Base-by-base conservation (phyloP, 2,888 invertebrate genomes). In the Halocaridina rubra region DNA sequence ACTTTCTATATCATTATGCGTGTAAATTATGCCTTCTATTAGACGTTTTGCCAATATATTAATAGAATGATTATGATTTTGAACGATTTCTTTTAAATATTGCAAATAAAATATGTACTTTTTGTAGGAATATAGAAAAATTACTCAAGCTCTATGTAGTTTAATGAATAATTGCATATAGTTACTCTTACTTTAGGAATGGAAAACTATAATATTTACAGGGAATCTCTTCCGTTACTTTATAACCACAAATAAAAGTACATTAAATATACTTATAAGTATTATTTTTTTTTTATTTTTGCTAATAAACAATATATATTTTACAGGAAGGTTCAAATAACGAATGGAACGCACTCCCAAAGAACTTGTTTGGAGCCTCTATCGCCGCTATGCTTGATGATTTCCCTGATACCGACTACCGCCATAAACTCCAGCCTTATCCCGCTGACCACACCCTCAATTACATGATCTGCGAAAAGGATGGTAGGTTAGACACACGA, bases 341-440 rank as follows among this genome's bases (percentile, higher is more conserved):
- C 80, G 86, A 88, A 77, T 88, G 88, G 88, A 88, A 88, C 81
- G 84, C 85, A 46, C 76, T 86, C 10, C 88, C 88, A 57, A 86
- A 84, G 67, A 86, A 80, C 79, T 81, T 87, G 22, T 77, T 71
- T 69, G 88, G 88, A 53, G 86, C 88, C 46, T 87, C 88, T 77
- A 86, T 88, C 59, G 87, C 86, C 13, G 88, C 88, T 22, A 81
- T 88, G 80, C 69, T 88, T 32, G 88, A 88, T 69, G 87, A 87
- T 72, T 78, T 75, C 77, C 79, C 87, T 10, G 86, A 87, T 71
- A 87, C 87, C 59, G 78, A 84, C 19, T 88, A 87, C 87, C 85
- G 81, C 59, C 75, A 88, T 86, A 88, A 88, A 79, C 84, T 88
- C 30, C 88, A 88, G 84, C 85, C 88, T n/a, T 87, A 87, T 81